Percentiles rank a stretch among this genome's conserved stretches.
phyloP scores from a whole-genome alignment of 2,113 vertebrate genomes.

The Anas platyrhynchos region DNA sequence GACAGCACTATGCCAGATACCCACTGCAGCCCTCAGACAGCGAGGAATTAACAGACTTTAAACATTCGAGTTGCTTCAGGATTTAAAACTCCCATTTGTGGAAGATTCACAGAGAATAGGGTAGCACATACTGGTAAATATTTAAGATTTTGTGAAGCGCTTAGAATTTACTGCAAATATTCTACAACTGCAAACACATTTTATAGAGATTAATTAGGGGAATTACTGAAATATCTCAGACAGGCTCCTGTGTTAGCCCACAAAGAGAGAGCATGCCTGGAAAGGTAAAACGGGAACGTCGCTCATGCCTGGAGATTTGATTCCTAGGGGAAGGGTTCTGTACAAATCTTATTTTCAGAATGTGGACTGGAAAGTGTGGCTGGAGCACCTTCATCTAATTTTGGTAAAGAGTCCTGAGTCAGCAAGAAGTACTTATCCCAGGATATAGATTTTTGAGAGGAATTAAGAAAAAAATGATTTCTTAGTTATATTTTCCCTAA shows the following conservation, averaged over 20 bases:
- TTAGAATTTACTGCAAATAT: background rate
- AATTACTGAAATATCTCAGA: background rate
- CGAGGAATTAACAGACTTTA: background rate
- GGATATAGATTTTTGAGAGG: background rate
- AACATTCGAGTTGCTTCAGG: background rate
- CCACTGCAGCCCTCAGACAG: background rate
- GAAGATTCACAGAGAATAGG: background rate
- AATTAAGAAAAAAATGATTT: background rate
- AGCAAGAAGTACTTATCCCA: background rate
- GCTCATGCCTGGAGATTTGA: background rate
- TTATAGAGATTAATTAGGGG: background rate
- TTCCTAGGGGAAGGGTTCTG: background rate
- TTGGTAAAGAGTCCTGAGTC: background rate
- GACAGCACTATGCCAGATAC: background rate
- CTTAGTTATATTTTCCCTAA: background rate
- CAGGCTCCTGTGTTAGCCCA: background rate
- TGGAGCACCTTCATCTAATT: background rate
- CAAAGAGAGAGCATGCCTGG: background rate
- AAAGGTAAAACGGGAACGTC: background rate
- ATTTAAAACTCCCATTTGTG: background rate
- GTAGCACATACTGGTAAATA: background rate
- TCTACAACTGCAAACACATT: background rate
- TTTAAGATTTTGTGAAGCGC: background rate
- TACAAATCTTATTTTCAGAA: background rate
- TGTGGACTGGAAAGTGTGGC: background rate